Evolutionary conservation across 2,113 vertebrate species (phyloP), one percentile per base, ranked within the genome.

Genomic region (Salvator merianae): DNA sequence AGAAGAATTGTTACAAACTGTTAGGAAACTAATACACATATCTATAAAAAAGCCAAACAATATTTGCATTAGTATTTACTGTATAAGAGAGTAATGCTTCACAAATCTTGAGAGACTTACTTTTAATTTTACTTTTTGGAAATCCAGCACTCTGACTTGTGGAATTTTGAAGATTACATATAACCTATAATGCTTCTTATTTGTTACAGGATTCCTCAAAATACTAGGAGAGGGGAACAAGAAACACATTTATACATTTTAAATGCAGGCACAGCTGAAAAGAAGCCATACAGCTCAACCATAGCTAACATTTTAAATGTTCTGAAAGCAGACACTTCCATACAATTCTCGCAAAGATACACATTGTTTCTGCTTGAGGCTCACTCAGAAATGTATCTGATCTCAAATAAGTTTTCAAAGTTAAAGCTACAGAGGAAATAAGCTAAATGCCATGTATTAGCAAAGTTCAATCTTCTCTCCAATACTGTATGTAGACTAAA

Each of bases 141-240:
- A 99, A 92, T 99, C 99, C 87, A 99, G 97, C 8, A 99, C 98
- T 81, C 98, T 95, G 90, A 99, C 95, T 94, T 99, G 99, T 47
- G 99, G 99, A 38, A 98, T 95, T 94, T 99, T 99, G 94, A 95
- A 97, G 94, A 99, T 98, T 68, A 99, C 96, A 83, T 99, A 99
- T 3, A 99, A 96, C 88, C 99, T 96, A 94, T 99, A 99, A 95
- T 99, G 98, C 90, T 99, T 99, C 96, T 99, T 99, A 94, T 98
- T 99, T 77, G 98, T 99, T 65, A 99, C 99, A 50, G 99, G 99
- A 82, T 99, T 99, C 91, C 98, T 97, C 87, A 99, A 95, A 90
- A 99, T 93, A 55, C 98, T 99, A 91, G 88, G 75, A 82, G 88
- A 89, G 53, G 62, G 83, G 91, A 16, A 26, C 14, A 1, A 78